phyloP scores from a whole-genome alignment of 2,888 invertebrate genomes.

The Amphipyra berbera region DNA sequence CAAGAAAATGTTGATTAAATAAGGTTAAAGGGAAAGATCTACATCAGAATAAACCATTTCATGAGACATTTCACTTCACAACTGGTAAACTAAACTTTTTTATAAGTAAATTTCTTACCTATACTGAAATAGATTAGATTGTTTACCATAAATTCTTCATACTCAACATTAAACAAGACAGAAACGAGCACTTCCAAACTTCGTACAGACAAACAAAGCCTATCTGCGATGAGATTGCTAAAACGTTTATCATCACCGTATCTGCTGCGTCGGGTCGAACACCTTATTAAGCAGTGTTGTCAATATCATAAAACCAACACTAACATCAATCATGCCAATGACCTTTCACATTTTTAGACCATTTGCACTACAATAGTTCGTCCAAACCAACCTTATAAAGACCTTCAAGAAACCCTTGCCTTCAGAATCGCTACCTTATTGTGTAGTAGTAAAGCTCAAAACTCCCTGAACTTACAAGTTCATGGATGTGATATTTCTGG shows the following conservation, averaged over 20 bases:
- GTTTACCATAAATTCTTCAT: slow-evolving; percentile 1
- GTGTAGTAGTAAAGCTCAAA: slow-evolving; percentile 38
- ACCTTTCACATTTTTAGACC: slow-evolving; percentile 74
- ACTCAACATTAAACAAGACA: neutral
- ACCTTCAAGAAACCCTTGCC: slow-evolving; percentile 47
- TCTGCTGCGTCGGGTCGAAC: slow-evolving; percentile 57
- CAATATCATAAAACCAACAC: slow-evolving; percentile 65
- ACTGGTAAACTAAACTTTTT: too few species aligned
- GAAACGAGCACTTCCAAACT: slow-evolving; percentile 12
- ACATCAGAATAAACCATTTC: too few species aligned
- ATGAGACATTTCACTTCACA: too few species aligned
- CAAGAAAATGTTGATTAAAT: slow-evolving; percentile 5
- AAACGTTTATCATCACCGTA: slow-evolving; percentile 49
- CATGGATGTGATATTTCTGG: slow-evolving; percentile 53
- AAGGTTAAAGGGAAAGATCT: slow-evolving; percentile 9
- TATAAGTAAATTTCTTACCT: too few species aligned
- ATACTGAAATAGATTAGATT: too few species aligned
- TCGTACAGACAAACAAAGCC: slow-evolving; percentile 28
- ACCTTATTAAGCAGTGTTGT: slow-evolving; percentile 54
- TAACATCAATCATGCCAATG: slow-evolving; percentile 74
- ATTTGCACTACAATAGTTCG: slow-evolving; percentile 68
- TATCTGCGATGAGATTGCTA: slow-evolving; percentile 26
- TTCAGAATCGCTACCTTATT: slow-evolving; percentile 57
- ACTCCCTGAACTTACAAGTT: slow-evolving; percentile 48
- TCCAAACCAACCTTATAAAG: slow-evolving; percentile 58